Conservation (phyloP, 2,113 vertebrate genomes). For the Coracopsis vasa region DNA sequence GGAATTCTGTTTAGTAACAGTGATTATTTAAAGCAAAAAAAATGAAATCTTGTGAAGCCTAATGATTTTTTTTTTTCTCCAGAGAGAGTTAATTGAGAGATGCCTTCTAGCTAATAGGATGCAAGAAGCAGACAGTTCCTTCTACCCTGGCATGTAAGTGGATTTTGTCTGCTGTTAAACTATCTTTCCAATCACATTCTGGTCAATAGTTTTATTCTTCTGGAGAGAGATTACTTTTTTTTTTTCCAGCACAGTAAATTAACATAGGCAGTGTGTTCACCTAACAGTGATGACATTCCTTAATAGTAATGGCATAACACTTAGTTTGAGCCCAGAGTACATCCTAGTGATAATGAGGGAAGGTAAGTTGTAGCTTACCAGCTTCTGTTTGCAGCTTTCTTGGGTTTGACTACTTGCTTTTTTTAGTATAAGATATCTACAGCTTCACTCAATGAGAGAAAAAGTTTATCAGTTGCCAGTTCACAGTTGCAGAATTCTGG, state of each 20-base stretch:
- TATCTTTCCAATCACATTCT: not conserved
- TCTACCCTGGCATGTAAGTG: not conserved
- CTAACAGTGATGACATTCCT: not conserved
- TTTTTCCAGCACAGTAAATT: not conserved
- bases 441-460: not conserved
- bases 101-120: not conserved
- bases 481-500: not conserved
- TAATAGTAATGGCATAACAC: not conserved
- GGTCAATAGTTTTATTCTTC: not conserved
- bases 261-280: not conserved
- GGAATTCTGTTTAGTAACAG: not conserved
- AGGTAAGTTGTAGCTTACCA: not conserved
- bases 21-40: not conserved
- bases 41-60: not conserved
- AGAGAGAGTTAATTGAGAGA: not conserved
- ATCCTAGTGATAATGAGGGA: not conserved
- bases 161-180: constrained; percentile 25
- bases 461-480: not conserved
- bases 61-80: not conserved
- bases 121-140: not conserved
- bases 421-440: not conserved
- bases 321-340: not conserved
- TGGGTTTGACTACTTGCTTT: not conserved
- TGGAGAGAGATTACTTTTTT: not conserved
- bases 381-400: not conserved